A percentile compares a stretch with the other conserved stretches of the same genome.
These are phyloP conservation scores for Drosophila punjabiensis DNA, from an alignment of 1,140 invertebrate genomes.

Conservation along the genomic window DNA sequence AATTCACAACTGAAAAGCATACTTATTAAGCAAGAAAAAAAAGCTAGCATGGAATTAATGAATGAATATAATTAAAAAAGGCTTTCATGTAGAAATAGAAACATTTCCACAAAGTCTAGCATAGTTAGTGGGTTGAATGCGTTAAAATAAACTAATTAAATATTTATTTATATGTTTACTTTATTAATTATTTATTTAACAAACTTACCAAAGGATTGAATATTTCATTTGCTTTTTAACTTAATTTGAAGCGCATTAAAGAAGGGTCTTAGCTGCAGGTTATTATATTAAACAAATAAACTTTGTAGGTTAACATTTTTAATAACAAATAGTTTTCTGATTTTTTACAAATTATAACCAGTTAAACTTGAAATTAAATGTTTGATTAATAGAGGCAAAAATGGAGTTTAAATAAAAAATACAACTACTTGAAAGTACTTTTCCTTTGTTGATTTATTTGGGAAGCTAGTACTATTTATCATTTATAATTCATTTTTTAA, in stretches of 20 bases:
- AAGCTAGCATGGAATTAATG: background rate
- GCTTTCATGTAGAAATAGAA: conserved; percentile 12
- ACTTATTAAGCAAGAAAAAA: background rate
- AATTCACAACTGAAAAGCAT: background rate
- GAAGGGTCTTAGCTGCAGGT: background rate
- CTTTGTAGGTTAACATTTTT: background rate
- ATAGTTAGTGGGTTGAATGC: background rate
- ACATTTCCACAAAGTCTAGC: background rate
- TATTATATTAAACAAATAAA: background rate
- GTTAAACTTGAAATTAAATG: background rate
- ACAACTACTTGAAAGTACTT: background rate
- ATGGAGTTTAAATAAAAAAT: background rate
- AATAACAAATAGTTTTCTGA: background rate
- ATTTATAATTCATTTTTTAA: background rate
- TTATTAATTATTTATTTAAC: conserved; percentile 19
- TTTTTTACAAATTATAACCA: background rate
- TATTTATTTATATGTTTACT: background rate
- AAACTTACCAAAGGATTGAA: background rate
- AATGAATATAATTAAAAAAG: conserved; percentile 13
- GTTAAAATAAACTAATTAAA: background rate
- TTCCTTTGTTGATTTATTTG: background rate
- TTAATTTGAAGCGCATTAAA: conserved; percentile 3
- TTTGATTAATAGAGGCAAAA: background rate
- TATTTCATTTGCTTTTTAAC: background rate
- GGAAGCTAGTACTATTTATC: background rate